Conservation (phyloP, 2,797 vertebrate species). For the Alosa sapidissima region DNA sequence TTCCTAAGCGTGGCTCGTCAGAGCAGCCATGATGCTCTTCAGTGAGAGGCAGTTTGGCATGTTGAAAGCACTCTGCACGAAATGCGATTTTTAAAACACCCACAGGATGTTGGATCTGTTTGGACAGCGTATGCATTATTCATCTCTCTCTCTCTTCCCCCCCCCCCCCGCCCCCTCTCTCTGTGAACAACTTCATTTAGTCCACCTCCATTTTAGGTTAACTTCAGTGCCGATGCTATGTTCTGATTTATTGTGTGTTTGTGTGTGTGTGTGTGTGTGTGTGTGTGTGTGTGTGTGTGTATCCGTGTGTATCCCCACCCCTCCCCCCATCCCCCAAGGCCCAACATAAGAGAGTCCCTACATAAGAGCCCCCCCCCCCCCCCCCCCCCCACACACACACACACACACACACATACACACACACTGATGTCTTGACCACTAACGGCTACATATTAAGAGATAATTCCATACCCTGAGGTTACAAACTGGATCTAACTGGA, state of each 20-base stretch:
- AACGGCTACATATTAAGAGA: constrained; percentile 69
- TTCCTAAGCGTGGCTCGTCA: not conserved
- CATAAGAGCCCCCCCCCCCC: not conserved
- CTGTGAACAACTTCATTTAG: constrained; percentile 18
- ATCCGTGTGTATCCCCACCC: not conserved
- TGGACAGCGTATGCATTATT: constrained; percentile 20
- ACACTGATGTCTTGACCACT: constrained; percentile 59
- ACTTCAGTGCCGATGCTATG: constrained; percentile 11
- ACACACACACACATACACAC: not conserved
- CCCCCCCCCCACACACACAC: no score
- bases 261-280: constrained; percentile 23
- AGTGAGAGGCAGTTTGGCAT: constrained; percentile 22
- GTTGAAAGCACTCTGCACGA: not conserved
- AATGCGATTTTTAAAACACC: constrained; percentile 23
- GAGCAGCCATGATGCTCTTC: constrained; percentile 19
- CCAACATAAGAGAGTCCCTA: not conserved
- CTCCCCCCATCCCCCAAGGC: not conserved
- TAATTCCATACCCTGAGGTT: constrained; percentile 76
- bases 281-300: constrained; percentile 29
- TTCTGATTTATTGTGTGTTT: constrained; percentile 21
- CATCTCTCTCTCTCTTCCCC: not conserved
- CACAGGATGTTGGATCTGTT: constrained; percentile 21
- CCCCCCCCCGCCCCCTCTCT: not conserved
- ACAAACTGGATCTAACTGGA: constrained; percentile 76
- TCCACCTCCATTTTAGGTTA: constrained; percentile 22